Evolutionary conservation across 2,888 invertebrate species (phyloP), one percentile per base, ranked within the genome.

Genomic region (Synergus itoensis): DNA sequence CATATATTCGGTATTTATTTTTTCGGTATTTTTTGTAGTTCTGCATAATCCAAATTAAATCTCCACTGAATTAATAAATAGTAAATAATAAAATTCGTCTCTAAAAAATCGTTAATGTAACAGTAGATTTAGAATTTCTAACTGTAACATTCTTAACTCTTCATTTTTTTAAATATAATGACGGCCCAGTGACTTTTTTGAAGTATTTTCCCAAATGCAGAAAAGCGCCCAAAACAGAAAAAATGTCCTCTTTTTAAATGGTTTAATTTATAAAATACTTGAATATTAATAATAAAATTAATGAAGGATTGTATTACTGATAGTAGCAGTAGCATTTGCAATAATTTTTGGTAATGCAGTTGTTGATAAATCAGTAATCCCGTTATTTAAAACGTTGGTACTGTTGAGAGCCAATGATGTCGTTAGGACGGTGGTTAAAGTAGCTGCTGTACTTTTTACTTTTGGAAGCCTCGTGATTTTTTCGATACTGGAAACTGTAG

Each of bases 231-330:
- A 43, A 21, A 64, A 64, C 36, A 12, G 40, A 67, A 67, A 67
- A 14, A 62, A 45, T 36, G 57, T 67, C 11, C 0, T 67, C 16
- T 64, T 11, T 43, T 67, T 4, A 11, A 16, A 69, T 43, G 41
- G 45, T 69, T 41, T 16, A 69, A n/a, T n/a, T n/a, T 43, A 41
- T 69, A 43, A 16, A 43, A 12, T 43, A 45, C 18, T 43, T 69
- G 12, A 4, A 28, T 18, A 11, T 76, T 43, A 40, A 18, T 36
- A 43, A 73, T 69, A 67, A 64, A 69, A 60, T 76, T 53, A 76
- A 65, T 81, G 78, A 28, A 89, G 83, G 79, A 90, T 89, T 11
- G 89, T 85, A 79, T 90, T 90, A 78, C 87, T 89, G 40, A 88
- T 86, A 14, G 87, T 85, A 21, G 84, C 80, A 9, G 90, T 89